Evolutionary conservation across 53 echinoderm and acorn worm genomes (phyloP), one percentile per base, ranked within the genome.

Genomic region (Glandiceps talaboti): DNA sequence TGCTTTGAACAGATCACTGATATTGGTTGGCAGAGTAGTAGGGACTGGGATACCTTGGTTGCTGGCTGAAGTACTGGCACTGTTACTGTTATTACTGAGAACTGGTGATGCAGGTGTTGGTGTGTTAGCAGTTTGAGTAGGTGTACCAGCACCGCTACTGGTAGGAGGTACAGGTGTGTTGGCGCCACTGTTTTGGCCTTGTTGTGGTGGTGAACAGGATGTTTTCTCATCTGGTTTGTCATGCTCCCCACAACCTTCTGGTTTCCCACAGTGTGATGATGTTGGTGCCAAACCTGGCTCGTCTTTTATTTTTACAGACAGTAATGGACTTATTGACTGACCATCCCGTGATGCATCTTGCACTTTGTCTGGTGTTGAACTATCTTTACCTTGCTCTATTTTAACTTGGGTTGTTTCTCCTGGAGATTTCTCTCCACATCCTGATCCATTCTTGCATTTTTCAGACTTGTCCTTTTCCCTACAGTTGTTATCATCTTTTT

Each of bases 101-200:
- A 33, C 73, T 64, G 80, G 73, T 73, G 80, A n/a, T 30, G 30
- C 80, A 28, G 30, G 29, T 20, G 80, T 73, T 73, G 80, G 29
- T 28, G 73, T 73, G 0, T 30, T 30, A 1, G 80, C 72, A 28
- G 73, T 28, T 28, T 33, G 30, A 1, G 80, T 64, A 1, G 80
- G 73, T 28, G 80, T 80, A 25, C 45, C 73, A 1, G 80, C 73
- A 20, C 64, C 80, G 12, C 72, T 80, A 28, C 73, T 29, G 28
- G 80, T 72, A 25, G 64, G 80, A 1, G 80, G 64, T 28, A 80
- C 80, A 27, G 80, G 80, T 29, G 76, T 45, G 20, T 20, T 45
- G 6, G 64, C 64, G 20, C 64, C 64, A 45, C 64, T 45, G 29
- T 29, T 72, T 30, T 29, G 81, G 1, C 81, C 31, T n/a, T 25